Conservation (phyloP, 2,113 vertebrate species). For the Nymphicus hollandicus region DNA sequence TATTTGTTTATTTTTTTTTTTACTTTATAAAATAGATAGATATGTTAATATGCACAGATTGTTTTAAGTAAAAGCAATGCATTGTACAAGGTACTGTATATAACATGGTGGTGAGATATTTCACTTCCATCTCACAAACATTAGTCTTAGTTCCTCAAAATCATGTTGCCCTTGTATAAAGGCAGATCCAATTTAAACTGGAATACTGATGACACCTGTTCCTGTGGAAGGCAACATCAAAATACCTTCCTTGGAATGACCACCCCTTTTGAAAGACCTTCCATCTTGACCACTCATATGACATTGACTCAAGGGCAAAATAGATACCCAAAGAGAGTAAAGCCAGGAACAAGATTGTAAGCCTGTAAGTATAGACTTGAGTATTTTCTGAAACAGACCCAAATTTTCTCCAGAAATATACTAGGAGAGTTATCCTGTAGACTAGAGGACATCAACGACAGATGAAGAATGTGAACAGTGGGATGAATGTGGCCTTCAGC, state of each 20-base stretch:
- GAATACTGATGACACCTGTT: not conserved
- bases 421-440: not conserved
- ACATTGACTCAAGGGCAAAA: not conserved
- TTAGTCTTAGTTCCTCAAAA: not conserved
- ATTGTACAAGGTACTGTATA: not conserved
- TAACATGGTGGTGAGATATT: not conserved
- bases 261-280: not conserved
- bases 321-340: not conserved
- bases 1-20: not conserved
- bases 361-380: not conserved
- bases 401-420: not conserved
- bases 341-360: not conserved
- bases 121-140: not conserved
- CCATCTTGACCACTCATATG: not conserved
- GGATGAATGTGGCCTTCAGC: not conserved
- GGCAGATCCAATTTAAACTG: not conserved
- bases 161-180: not conserved
- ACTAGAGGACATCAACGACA: not conserved
- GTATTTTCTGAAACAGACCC: not conserved
- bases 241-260: not conserved
- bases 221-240: not conserved
- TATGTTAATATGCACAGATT: fast-evolving
- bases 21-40: not conserved
- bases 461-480: not conserved
- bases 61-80: not conserved